Base-by-base conservation (phyloP, 2,113 vertebrate genomes). In the Phainopepla nitens region DNA sequence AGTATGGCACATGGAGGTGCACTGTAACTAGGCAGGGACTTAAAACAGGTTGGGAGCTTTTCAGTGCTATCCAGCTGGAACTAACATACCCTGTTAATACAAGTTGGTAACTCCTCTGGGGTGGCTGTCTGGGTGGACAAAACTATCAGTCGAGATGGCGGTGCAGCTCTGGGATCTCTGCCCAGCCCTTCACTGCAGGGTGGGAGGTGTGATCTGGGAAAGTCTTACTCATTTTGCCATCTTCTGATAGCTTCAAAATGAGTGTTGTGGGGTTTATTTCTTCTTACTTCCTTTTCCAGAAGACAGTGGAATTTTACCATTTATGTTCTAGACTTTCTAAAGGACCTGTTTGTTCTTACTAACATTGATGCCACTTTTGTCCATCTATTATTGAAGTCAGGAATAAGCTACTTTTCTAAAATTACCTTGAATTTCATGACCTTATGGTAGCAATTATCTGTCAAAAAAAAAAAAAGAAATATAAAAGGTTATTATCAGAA, bases 1-100 rank as follows among this genome's bases (percentile, higher is more conserved):
- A 62, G 3, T 7, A 0, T 29, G 29, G 66, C 0, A 1, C 19
- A 1, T 1, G 0, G 44, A 47, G 31, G 16, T 35, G 41, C 19
- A 3, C 60, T 29, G 5, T 56, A 15, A 5, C 36, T 33, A 18
- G 65, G 21, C 4, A 72, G 65, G 41, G 41, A 28, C n/a, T 64
- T 13, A 1, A 14, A 39, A 45, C 33, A 66, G 33, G 19, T 66
- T 50, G 60, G 42, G 56, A 60, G 33, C 56, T 10, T 66, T 92
- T 83, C 54, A 66, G 54, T 57, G 83, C 14, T 50, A 42, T 13
- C 36, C 36, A 28, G 1, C 36, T 71, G 79, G 35, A 84, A 24
- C 11, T 75, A 57, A 28, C 4, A 3, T 22, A 20, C 1, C 27
- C 15, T 78, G 10, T 68, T 75, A 50, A 8, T 50, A 1, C 3